Base-by-base conservation (phyloP, 1,140 invertebrate species). In the Radopholus similis region DNA sequence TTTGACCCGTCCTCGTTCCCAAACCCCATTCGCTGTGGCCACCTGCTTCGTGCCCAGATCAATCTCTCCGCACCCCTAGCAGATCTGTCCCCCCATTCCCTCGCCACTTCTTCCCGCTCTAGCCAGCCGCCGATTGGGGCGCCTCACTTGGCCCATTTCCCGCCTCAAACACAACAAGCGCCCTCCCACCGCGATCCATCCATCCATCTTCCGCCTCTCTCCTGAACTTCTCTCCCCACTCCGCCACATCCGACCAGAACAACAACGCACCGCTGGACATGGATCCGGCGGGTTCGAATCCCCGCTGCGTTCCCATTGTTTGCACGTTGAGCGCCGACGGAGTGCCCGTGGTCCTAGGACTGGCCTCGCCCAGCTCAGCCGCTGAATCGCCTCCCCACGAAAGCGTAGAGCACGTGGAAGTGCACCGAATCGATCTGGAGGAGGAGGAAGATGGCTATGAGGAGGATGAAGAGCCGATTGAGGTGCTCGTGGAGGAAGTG, bases 251-350 rank as follows among this genome's bases (percentile, higher is more conserved):
- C 44, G 30, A 6, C 21, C 44, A 49, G 8, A 49, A 49, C 21
- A 2, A 47, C n/a, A n/a, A n/a, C n/a, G n/a, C n/a, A n/a, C n/a
- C n/a, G n/a, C n/a, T n/a, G n/a, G n/a, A n/a, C n/a, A n/a, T n/a
- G n/a, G n/a, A n/a, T n/a, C n/a, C n/a, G n/a, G n/a, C n/a, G n/a
- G n/a, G n/a, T n/a, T n/a, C n/a, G n/a, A n/a, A n/a, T n/a, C n/a
- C n/a, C n/a, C 35, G 47, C 47, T 47, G 21, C 28, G 47, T 62
- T 62, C 59, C 59, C 32, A 62, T 62, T 15, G 47, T 62, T 49
- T 32, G 18, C 49, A 62, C 9, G 21, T 15, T 62, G 34, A 15
- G 21, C 13, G 34, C 23, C 18, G 28, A 42, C 32, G 59, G 59
- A 26, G 5, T 47, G 4, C 59, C 59, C 2, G 23, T 23, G 30